These are phyloP conservation scores for Scolopax mira DNA, from an alignment of 2,113 vertebrate genomes.

Conservation along the genomic window DNA sequence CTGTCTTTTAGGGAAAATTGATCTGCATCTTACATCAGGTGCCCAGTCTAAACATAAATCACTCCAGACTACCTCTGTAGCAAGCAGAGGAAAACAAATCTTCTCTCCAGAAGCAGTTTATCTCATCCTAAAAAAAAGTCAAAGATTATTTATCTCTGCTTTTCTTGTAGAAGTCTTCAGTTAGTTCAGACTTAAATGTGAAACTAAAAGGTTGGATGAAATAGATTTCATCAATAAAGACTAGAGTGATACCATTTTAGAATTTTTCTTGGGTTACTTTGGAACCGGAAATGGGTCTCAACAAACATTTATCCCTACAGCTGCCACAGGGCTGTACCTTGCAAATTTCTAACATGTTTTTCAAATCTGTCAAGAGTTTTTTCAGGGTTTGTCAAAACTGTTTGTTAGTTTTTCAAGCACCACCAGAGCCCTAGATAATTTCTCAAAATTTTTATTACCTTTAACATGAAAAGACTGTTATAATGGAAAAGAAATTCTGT, in stretches of 20 bases:
- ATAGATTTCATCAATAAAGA: neutral
- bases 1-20: neutral
- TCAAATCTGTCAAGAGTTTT: neutral
- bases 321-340: neutral
- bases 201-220: neutral
- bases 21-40: neutral
- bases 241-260: neutral
- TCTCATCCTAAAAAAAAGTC: neutral
- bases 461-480: neutral
- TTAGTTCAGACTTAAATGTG: neutral
- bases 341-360: neutral
- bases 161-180: neutral
- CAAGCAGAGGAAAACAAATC: neutral
- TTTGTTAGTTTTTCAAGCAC: neutral
- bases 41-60: neutral
- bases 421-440: neutral
- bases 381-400: neutral
- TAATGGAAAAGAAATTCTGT: neutral
- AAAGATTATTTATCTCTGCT: neutral
- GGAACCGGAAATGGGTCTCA: neutral
- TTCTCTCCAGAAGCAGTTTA: neutral
- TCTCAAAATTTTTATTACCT: neutral
- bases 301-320: neutral
- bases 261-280: neutral
- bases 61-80: neutral